Conservation (phyloP, 2,888 invertebrate genomes). For the Caenorhabditis sp. region DNA sequence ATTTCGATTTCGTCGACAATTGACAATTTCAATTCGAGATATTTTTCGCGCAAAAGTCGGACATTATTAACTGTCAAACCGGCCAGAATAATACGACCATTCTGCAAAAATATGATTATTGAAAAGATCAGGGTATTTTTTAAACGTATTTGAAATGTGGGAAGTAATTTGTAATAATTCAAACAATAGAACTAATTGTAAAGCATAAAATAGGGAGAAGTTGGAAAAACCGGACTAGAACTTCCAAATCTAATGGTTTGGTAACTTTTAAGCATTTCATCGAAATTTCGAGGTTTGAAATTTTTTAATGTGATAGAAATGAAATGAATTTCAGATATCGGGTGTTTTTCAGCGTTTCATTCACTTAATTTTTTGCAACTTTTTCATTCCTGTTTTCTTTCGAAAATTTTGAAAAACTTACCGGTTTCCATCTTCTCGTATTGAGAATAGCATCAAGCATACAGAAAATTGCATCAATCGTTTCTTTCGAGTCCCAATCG, state of each 20-base stretch:
- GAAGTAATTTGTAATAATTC: no score
- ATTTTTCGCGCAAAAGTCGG: conserved; percentile 14
- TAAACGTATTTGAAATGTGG: no score
- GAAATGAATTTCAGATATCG: no score
- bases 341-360: background rate
- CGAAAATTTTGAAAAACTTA: background rate
- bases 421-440: conserved; percentile 22
- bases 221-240: no score
- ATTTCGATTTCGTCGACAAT: background rate
- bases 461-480: conserved; percentile 26
- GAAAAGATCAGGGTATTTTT: no score
- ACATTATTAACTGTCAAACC: conserved; percentile 27
- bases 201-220: no score
- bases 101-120: no score
- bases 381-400: background rate
- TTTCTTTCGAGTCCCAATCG: conserved; percentile 35
- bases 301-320: no score
- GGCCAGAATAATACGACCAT: conserved; percentile 34
- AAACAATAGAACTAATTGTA: no score
- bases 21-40: conserved; percentile 17
- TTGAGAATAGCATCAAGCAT: conserved; percentile 35
- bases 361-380: background rate
- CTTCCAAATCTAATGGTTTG: no score
- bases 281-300: no score
- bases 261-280: no score